These are phyloP conservation scores for Clostera curtula DNA, from an alignment of 2,888 invertebrate species.

Conservation along the genomic window DNA sequence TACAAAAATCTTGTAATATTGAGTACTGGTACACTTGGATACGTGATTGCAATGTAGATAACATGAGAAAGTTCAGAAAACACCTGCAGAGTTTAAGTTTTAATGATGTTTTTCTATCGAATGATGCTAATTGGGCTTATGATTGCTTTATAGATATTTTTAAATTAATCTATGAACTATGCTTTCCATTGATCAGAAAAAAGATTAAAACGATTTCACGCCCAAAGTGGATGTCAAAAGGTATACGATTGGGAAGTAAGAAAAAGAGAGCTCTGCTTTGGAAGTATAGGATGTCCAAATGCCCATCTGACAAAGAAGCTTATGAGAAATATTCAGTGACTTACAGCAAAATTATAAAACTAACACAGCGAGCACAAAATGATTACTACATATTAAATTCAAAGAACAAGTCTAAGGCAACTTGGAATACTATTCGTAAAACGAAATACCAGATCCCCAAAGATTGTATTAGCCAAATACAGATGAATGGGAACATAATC, in stretches of 20 bases:
- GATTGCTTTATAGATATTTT: slow-evolving; percentile 1
- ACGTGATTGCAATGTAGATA: slow-evolving; percentile 2
- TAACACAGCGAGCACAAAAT: slow-evolving; percentile 1
- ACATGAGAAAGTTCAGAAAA: slow-evolving; percentile 2
- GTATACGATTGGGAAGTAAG: slow-evolving; percentile 2
- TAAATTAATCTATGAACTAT: slow-evolving; percentile 4
- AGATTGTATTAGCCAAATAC: slow-evolving; percentile 1
- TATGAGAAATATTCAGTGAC: background rate
- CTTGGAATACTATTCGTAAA: slow-evolving; percentile 2
- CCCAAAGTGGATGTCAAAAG: slow-evolving; percentile 3
- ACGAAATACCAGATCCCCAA: background rate
- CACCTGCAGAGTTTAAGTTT: background rate
- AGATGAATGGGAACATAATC: background rate
- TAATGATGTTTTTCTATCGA: background rate
- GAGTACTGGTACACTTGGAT: background rate
- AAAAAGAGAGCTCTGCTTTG: slow-evolving; percentile 3
- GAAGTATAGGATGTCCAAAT: slow-evolving; percentile 3
- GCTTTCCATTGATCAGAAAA: slow-evolving; percentile 4
- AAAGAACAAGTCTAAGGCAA: slow-evolving; percentile 1
- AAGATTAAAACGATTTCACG: background rate
- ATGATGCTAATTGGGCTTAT: slow-evolving; percentile 4
- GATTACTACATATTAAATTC: background rate
- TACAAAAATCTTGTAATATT: slow-evolving; percentile 1
- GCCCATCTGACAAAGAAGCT: background rate
- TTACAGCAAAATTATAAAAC: slow-evolving; percentile 1